Conservation (phyloP, 2,797 vertebrate species). For the Amphiprion clarkii region DNA sequence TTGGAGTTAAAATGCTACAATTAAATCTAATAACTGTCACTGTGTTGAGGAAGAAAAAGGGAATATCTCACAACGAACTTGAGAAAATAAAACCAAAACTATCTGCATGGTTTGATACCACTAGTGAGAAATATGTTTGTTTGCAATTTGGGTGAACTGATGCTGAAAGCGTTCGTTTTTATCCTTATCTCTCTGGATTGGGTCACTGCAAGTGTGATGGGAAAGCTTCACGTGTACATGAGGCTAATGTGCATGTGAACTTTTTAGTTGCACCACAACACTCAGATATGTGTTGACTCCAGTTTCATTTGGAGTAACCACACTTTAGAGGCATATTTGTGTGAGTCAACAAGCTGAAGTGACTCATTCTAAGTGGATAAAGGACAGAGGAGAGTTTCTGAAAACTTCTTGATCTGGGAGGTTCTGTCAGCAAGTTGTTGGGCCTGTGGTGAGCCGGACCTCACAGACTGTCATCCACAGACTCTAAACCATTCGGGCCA, state of each 20-base stretch:
- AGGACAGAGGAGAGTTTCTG: conserved; percentile 27
- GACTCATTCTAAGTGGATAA: conserved; percentile 45
- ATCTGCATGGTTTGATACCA: background rate
- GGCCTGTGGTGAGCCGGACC: conserved; percentile 56
- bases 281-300: conserved; percentile 8
- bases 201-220: conserved; percentile 24
- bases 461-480: conserved; percentile 65
- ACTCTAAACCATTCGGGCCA: conserved; percentile 26
- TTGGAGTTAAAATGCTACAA: no score
- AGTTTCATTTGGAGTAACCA: conserved; percentile 21
- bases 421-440: conserved; percentile 37
- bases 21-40: no score
- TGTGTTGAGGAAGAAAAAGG: background rate
- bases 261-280: conserved; percentile 38
- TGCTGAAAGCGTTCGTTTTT: conserved; percentile 9
- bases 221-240: conserved; percentile 25
- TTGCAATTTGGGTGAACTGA: conserved; percentile 16
- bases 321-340: conserved; percentile 47
- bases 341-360: conserved; percentile 54
- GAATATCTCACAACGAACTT: background rate
- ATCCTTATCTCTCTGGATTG: conserved; percentile 9
- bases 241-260: conserved; percentile 22
- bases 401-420: conserved; percentile 54
- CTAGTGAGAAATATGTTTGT: background rate
- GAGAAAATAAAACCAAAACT: conserved; percentile 2